Evolutionary conservation across 2,113 vertebrate species (phyloP).

Genomic region (Lonchura striata): DNA sequence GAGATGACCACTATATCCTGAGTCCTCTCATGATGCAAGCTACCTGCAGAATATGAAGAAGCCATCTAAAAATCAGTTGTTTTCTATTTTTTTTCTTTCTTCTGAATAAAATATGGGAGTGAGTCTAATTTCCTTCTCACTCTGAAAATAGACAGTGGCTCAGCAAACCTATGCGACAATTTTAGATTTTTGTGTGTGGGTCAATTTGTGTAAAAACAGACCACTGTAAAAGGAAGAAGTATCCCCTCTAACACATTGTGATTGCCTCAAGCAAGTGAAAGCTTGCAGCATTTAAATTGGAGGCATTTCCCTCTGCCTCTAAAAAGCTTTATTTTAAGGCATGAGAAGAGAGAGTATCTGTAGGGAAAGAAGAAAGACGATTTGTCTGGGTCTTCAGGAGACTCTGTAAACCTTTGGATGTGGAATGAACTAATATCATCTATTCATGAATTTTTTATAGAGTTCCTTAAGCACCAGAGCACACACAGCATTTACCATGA

Average conservation of each 20-base stretch:
- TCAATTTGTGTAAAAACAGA: not conserved
- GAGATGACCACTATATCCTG: not conserved
- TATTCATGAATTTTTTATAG: not conserved
- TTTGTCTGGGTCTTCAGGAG: not conserved
- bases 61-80: not conserved
- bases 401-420: not conserved
- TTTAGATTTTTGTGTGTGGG: not conserved
- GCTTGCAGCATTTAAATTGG: not conserved
- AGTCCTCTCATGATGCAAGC: not conserved
- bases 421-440: not conserved
- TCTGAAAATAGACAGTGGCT: not conserved
- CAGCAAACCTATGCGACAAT: fast-evolving
- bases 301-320: not conserved
- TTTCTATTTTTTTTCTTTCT: not conserved
- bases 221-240: not conserved
- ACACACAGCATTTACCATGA: not conserved
- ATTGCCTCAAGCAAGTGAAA: not conserved
- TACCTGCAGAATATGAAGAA: not conserved
- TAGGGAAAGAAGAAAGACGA: not conserved
- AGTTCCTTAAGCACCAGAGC: not conserved
- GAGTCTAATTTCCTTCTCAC: not conserved
- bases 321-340: not conserved
- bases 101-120: not conserved
- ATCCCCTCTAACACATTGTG: not conserved
- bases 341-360: not conserved